Conservation (phyloP, 1,140 invertebrate species). For the Acromyrmex charruanus region DNA sequence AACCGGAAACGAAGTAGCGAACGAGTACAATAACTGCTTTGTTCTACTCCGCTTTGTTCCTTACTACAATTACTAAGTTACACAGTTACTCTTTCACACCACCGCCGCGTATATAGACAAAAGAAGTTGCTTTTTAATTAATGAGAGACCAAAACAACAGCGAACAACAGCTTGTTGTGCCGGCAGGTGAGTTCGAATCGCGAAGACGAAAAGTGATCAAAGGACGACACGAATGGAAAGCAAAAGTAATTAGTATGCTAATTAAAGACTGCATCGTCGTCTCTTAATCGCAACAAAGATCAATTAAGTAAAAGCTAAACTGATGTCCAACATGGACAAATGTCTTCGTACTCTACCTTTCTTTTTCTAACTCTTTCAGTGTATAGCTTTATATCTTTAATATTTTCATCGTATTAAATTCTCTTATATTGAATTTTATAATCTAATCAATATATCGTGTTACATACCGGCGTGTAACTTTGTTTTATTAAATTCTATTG, state of each 20-base stretch:
- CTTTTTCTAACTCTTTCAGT: not conserved
- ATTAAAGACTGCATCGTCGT: conserved; percentile 32
- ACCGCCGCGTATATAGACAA: not conserved
- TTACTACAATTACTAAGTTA: conserved; percentile 59
- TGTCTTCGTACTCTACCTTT: not conserved
- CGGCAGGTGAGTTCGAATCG: not conserved
- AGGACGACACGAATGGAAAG: conserved; percentile 15
- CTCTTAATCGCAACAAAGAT: conserved; percentile 13
- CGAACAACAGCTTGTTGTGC: not conserved
- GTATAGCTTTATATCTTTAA: not conserved
- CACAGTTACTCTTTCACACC: conserved; percentile 56
- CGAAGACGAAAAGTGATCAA: conserved; percentile 39
- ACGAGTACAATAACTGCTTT: conserved; percentile 52
- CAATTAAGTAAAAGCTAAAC: conserved; percentile 2
- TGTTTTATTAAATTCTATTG: not conserved
- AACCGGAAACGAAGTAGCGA: conserved; percentile 52
- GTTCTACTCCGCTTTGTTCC: conserved; percentile 54
- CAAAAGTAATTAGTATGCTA: conserved; percentile 41
- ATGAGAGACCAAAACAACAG: conserved; percentile 39
- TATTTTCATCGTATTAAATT: not conserved
- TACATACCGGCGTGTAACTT: not conserved
- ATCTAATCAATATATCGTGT: not conserved
- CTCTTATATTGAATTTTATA: conserved; percentile 16
- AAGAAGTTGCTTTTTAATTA: conserved; percentile 65
- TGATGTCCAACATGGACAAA: not conserved